Conservation (phyloP, 2,888 invertebrate genomes). For the Spisula solida region DNA sequence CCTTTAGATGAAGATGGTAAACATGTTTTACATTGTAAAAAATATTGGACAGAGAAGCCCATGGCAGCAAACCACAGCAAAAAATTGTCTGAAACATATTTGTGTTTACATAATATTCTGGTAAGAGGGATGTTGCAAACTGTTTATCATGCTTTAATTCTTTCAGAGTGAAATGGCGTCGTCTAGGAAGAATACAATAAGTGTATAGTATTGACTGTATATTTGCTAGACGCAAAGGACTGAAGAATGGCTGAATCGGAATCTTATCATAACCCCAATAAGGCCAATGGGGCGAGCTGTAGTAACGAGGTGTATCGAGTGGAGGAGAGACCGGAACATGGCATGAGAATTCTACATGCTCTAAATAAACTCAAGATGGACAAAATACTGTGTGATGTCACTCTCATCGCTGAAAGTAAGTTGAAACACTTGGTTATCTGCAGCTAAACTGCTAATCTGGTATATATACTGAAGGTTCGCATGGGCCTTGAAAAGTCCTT, state of each 20-base stretch:
- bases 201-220: not conserved
- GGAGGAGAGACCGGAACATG: slow-evolving; percentile 85
- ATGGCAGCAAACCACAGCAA: no score
- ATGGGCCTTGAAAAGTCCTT: no score
- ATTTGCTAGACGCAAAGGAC: not conserved
- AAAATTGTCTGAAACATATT: no score
- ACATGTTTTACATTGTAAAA: no score
- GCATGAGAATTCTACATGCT: slow-evolving; percentile 86
- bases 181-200: not conserved
- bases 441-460: no score
- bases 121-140: no score
- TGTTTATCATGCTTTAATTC: not conserved
- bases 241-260: slow-evolving; percentile 67
- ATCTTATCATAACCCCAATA: slow-evolving; percentile 60
- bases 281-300: slow-evolving; percentile 59
- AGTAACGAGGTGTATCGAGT: slow-evolving; percentile 79
- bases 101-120: no score
- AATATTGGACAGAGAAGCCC: no score
- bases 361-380: slow-evolving; percentile 86
- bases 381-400: slow-evolving; percentile 87
- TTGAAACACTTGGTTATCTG: not conserved
- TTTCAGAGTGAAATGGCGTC: slow-evolving; percentile 13
- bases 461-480: no score
- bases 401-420: slow-evolving; percentile 87
- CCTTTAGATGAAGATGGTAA: no score